Conservation (phyloP, 2,888 invertebrate species). For the Dryococelus australis region DNA sequence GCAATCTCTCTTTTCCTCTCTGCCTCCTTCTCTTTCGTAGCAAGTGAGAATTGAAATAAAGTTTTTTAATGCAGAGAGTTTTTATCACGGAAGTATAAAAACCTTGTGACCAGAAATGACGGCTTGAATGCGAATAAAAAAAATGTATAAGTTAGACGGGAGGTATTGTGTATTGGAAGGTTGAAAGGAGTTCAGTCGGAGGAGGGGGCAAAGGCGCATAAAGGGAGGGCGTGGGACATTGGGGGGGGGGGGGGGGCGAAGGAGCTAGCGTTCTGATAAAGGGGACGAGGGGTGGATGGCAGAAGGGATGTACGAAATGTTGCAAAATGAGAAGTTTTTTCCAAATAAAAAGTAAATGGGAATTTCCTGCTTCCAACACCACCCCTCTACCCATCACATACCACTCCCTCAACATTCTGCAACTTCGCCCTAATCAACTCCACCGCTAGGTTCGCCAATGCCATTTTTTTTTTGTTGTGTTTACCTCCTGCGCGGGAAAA, state of each 20-base stretch:
- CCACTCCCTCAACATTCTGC: neutral
- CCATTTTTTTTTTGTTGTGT: constrained; percentile 22
- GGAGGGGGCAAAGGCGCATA: neutral
- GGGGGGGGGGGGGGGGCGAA: neutral
- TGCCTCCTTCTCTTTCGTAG: neutral
- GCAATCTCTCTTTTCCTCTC: neutral
- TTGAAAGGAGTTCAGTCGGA: neutral
- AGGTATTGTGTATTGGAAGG: neutral
- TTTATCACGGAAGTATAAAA: constrained; percentile 16
- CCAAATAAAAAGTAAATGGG: constrained; percentile 23
- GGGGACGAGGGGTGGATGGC: neutral
- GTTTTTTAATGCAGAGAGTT: constrained; percentile 16
- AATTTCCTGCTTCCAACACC: constrained; percentile 17
- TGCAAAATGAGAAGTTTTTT: constrained; percentile 23
- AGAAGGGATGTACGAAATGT: constrained; percentile 1
- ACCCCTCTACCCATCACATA: neutral
- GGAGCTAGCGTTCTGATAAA: neutral
- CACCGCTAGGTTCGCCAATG: constrained; percentile 12
- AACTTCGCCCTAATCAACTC: constrained; percentile 18
- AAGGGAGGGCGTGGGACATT: neutral
- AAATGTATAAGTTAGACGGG: constrained; percentile 8
- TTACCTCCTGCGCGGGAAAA: constrained; percentile 7
- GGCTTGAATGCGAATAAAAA: constrained; percentile 1
- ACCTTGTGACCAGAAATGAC: constrained; percentile 16
- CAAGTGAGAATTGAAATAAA: constrained; percentile 3